These are phyloP conservation scores for Rhabdornis inornatus DNA, from an alignment of 2,113 vertebrate species.

Conservation along the genomic window DNA sequence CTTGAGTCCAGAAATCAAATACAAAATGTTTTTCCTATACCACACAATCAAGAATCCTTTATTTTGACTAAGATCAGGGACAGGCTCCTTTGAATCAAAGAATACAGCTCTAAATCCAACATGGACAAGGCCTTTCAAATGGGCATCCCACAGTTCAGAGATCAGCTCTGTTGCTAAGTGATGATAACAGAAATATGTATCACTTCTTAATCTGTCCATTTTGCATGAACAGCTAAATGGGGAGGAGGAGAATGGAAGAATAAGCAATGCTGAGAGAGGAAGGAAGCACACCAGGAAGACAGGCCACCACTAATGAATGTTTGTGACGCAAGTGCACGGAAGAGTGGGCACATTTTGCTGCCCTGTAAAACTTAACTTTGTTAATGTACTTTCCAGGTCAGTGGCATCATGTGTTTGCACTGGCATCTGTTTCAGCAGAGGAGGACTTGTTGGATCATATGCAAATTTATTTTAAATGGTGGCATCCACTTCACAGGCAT, in stretches of 20 bases:
- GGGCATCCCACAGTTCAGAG: neutral
- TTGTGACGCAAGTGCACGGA: rapidly evolving
- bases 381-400: neutral
- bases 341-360: neutral
- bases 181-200: neutral
- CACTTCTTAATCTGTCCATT: neutral
- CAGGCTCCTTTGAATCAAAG: neutral
- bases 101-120: neutral
- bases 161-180: neutral
- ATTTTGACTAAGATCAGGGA: neutral
- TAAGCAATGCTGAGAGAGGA: neutral
- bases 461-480: neutral
- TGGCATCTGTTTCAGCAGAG: neutral
- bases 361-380: neutral
- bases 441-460: neutral
- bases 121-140: neutral
- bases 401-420: rapidly evolving
- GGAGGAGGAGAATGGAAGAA: neutral
- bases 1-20: neutral
- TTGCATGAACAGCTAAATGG: neutral
- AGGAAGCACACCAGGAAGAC: neutral
- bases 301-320: neutral
- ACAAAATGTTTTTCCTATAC: neutral
- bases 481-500: neutral
- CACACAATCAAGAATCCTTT: neutral